phyloP scores from a whole-genome alignment of 2,113 vertebrate species.

The Microcebus griseorufus region DNA sequence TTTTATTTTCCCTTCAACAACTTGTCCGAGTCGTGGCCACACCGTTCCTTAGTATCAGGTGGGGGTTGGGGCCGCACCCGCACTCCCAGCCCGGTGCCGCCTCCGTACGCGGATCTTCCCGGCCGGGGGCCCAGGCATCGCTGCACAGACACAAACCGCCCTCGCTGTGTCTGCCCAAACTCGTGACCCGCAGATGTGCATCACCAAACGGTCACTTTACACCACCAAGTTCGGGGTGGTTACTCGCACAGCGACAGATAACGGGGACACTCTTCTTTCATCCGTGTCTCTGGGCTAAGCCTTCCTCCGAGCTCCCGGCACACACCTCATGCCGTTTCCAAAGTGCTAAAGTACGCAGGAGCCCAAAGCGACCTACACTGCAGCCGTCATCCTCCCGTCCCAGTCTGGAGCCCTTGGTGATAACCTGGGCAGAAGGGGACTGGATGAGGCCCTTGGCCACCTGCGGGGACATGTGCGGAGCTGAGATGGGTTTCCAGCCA shows the following conservation, averaged over 20 bases:
- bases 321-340: rapidly evolving
- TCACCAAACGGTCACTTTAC: too few relatives aligned
- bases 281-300: not conserved
- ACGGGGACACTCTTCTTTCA: not conserved
- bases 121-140: not conserved
- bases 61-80: not conserved
- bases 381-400: not conserved
- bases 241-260: not conserved
- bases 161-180: rapidly evolving
- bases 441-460: not conserved
- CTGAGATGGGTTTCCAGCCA: too few relatives aligned
- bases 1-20: not conserved
- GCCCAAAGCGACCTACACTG: rapidly evolving
- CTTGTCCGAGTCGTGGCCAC: not conserved
- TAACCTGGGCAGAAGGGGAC: not conserved
- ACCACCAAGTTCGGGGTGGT: not conserved
- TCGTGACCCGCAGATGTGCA: rapidly evolving
- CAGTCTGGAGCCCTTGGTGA: not conserved
- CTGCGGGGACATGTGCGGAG: not conserved
- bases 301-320: not conserved
- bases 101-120: not conserved
- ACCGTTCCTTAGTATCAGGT: rapidly evolving
- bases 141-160: not conserved
- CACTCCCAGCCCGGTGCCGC: too few relatives aligned
- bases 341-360: not conserved